These are phyloP conservation scores for Leptodactylus fuscus DNA, from an alignment of 2,113 vertebrate genomes.

Conservation along the genomic window DNA sequence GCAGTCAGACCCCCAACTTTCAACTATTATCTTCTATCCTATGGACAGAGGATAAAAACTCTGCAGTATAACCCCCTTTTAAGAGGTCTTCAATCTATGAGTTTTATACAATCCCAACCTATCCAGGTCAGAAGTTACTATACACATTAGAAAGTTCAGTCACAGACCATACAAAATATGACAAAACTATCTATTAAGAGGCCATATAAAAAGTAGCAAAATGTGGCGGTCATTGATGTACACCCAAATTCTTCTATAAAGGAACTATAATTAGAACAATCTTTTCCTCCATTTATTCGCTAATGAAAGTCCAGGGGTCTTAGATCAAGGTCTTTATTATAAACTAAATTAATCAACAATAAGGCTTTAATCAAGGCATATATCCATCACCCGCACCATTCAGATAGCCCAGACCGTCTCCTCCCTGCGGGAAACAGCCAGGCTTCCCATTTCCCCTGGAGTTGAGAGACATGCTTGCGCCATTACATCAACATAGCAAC, in stretches of 20 bases:
- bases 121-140: too few relatives aligned
- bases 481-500: conserved; percentile 26
- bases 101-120: too few relatives aligned
- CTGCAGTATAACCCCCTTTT: too few relatives aligned
- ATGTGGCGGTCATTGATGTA: too few relatives aligned
- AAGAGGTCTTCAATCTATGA: too few relatives aligned
- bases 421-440: conserved; percentile 37
- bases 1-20: too few relatives aligned
- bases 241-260: not conserved
- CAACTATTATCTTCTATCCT: too few relatives aligned
- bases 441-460: conserved; percentile 42
- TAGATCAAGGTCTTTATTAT: not conserved
- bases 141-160: too few relatives aligned
- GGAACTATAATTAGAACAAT: not conserved
- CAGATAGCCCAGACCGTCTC: conserved; percentile 4
- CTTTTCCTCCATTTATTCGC: too few relatives aligned
- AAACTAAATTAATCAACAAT: not conserved
- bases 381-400: conserved; percentile 21
- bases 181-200: not conserved
- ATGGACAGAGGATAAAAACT: too few relatives aligned
- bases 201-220: not conserved
- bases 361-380: conserved; percentile 23
- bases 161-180: too few relatives aligned
- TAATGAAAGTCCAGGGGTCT: too few relatives aligned
- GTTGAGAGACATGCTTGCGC: conserved; percentile 31